Conservation (phyloP, 2,797 vertebrate species). For the Chaunax sp. region DNA sequence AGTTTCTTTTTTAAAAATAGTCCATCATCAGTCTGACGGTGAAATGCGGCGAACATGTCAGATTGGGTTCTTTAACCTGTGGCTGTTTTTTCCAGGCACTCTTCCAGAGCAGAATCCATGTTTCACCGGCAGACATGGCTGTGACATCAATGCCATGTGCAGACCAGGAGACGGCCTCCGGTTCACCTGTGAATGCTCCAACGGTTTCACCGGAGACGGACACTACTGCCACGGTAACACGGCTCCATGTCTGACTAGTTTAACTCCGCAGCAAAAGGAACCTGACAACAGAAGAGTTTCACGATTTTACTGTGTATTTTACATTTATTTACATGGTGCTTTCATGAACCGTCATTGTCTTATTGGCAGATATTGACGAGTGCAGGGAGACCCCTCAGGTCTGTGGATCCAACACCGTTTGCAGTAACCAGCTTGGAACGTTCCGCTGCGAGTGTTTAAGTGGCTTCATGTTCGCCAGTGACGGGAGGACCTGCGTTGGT, state of each 20-base stretch:
- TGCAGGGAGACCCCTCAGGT: conserved; percentile 82
- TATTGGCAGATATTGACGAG: conserved; percentile 81
- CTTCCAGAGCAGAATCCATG: conserved; percentile 89
- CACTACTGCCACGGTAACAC: conserved; percentile 84
- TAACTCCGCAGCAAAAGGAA: no score
- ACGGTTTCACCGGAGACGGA: conserved; percentile 91
- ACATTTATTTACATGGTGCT: no score
- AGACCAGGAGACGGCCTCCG: conserved; percentile 81
- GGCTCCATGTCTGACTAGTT: no score
- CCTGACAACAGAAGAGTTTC: no score
- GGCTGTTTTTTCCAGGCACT: conserved; percentile 48
- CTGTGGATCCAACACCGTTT: conserved; percentile 85
- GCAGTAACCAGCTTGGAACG: conserved; percentile 90
- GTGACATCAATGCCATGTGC: conserved; percentile 89
- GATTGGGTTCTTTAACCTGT: background rate
- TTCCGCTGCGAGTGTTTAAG: conserved; percentile 89
- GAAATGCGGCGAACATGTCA: no score
- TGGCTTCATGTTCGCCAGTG: conserved; percentile 85
- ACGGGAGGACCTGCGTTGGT: conserved; percentile 77
- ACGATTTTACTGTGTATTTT: no score
- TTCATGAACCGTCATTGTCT: background rate
- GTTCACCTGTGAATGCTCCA: conserved; percentile 88
- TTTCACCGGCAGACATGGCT: conserved; percentile 90
- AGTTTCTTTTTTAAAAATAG: no score
- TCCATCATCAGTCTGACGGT: no score